Evolutionary conservation across 2,113 vertebrate genomes (phyloP).

Genomic region (Nothoprocta perdicaria): DNA sequence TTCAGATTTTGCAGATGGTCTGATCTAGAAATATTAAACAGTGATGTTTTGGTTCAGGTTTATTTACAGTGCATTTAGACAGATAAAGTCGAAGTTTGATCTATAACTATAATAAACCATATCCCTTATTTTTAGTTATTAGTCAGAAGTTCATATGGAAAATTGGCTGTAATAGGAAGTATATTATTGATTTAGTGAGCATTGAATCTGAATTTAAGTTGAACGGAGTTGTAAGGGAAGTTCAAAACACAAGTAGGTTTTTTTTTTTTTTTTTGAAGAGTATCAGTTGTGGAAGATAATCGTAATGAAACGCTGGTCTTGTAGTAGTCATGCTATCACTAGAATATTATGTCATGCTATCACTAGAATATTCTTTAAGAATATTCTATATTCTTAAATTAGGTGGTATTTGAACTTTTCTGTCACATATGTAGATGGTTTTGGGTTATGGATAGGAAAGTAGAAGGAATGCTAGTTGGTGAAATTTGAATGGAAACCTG

Average conservation of each 20-base stretch:
- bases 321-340: background rate
- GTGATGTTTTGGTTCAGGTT: background rate
- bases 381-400: background rate
- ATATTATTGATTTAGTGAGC: background rate
- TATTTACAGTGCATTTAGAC: background rate
- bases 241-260: background rate
- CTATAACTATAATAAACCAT: background rate
- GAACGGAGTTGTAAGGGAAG: background rate
- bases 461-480: background rate
- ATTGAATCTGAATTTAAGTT: background rate
- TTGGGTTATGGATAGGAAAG: background rate
- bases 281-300: background rate
- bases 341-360: background rate
- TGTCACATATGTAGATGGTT: background rate
- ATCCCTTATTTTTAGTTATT: background rate
- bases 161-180: background rate
- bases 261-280: background rate
- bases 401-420: background rate
- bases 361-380: background rate
- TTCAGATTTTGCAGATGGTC: background rate
- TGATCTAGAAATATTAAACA: conserved; percentile 12
- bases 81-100: background rate
- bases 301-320: background rate
- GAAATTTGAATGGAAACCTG: background rate
- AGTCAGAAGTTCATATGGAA: background rate